Evolutionary conservation across 2,888 invertebrate genomes (phyloP).

Genomic region (Arctia plantaginis): DNA sequence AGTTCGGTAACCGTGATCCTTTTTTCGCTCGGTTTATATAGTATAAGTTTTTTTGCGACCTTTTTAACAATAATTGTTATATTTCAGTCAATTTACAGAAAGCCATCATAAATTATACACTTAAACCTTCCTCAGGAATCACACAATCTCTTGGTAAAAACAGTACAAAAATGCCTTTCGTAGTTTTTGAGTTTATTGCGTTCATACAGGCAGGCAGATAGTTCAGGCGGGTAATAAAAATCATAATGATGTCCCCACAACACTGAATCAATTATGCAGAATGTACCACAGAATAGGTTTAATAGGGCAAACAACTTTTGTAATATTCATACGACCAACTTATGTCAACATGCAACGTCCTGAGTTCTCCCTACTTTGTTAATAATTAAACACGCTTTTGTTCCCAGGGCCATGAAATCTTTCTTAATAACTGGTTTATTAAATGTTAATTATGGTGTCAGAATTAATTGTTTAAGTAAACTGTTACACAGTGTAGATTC

Average conservation of each 20-base stretch:
- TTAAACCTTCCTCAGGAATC: too few species aligned
- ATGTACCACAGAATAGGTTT: slow-evolving; percentile 49
- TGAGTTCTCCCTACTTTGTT: slow-evolving; percentile 37
- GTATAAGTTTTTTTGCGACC: too few species aligned
- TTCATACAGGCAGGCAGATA: too few species aligned
- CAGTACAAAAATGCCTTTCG: too few species aligned
- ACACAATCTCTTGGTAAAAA: too few species aligned
- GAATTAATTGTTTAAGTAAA: slow-evolving; percentile 21
- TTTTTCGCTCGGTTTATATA: too few species aligned
- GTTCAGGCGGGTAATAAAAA: slow-evolving; percentile 24
- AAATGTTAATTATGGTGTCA: slow-evolving; percentile 28
- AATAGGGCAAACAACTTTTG: slow-evolving; percentile 46
- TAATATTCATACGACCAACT: slow-evolving; percentile 54
- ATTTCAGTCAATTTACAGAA: too few species aligned
- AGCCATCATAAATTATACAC: too few species aligned
- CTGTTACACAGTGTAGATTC: slow-evolving; percentile 9
- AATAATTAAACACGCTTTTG: slow-evolving; percentile 48
- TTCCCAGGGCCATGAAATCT: slow-evolving; percentile 48
- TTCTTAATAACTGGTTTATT: slow-evolving; percentile 32
- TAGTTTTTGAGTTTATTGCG: too few species aligned
- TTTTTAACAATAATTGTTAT: too few species aligned
- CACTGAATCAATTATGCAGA: slow-evolving; percentile 56
- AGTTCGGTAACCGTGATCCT: too few species aligned
- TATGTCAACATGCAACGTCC: slow-evolving; percentile 47
- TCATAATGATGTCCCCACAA: slow-evolving; percentile 31